Evolutionary conservation across 2,888 invertebrate genomes (phyloP).

Genomic region (Syrista parreyssii): DNA sequence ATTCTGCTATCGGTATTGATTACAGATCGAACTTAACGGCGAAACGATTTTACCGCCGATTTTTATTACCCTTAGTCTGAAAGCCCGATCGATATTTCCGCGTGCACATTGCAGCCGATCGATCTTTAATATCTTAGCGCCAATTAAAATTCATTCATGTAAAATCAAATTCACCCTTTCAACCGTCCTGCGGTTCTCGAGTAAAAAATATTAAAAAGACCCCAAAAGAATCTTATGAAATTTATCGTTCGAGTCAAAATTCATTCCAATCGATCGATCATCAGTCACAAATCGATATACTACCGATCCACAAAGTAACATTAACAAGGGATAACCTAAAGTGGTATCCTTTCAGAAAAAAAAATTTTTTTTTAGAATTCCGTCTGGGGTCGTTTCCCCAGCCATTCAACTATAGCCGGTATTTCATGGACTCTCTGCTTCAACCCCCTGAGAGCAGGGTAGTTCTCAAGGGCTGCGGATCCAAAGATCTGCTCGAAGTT

Average conservation of each 20-base stretch:
- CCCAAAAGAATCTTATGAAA: background rate
- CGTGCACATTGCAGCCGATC: background rate
- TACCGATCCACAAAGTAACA: too few species aligned
- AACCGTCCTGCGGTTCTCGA: background rate
- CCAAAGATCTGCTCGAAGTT: constrained; percentile 70
- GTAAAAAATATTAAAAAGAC: background rate
- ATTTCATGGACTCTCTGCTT: constrained; percentile 69
- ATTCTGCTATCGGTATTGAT: background rate
- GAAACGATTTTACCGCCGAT: background rate
- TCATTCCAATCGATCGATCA: background rate
- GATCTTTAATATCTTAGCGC: background rate
- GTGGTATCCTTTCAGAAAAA: background rate
- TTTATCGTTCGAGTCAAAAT: background rate
- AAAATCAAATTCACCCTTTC: background rate
- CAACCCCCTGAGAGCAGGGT: constrained; percentile 68
- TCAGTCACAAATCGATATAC: background rate
- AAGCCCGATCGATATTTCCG: background rate
- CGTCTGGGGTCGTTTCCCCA: constrained; percentile 70
- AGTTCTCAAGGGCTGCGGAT: constrained; percentile 67
- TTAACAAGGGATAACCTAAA: background rate
- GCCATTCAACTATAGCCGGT: constrained; percentile 70
- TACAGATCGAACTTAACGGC: background rate
- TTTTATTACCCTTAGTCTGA: background rate
- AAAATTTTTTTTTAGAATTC: constrained; percentile 62
- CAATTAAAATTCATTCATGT: background rate